phyloP scores from a whole-genome alignment of 2,113 vertebrate genomes.

The Etia nguti region DNA sequence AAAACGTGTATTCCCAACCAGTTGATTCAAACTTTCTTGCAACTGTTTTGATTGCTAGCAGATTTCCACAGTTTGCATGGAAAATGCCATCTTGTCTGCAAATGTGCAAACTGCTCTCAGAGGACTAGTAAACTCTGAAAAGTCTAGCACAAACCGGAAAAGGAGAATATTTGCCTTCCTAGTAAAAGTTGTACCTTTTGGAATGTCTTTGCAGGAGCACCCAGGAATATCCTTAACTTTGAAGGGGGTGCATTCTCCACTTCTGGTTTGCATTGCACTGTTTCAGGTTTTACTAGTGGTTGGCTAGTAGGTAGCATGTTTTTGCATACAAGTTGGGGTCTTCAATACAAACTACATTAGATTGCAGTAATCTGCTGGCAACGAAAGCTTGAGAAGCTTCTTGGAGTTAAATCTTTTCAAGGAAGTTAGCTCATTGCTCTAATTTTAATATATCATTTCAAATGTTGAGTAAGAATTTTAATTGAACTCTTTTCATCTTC shows the following conservation, averaged over 20 bases:
- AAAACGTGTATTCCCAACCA: background rate
- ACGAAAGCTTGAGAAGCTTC: background rate
- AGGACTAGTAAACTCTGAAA: too few species aligned
- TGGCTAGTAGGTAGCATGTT: background rate
- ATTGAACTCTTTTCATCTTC: background rate
- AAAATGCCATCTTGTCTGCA: background rate
- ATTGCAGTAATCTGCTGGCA: background rate
- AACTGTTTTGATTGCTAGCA: background rate
- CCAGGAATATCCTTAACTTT: background rate
- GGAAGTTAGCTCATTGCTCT: background rate
- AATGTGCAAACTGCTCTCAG: background rate
- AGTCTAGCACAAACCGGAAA: background rate
- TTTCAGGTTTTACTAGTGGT: too few species aligned
- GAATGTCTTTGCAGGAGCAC: too few species aligned
- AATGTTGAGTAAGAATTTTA: background rate
- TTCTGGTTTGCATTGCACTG: background rate
- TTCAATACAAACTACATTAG: background rate
- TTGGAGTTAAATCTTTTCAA: background rate
- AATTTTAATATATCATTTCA: background rate
- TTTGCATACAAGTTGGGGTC: background rate
- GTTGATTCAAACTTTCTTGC: background rate
- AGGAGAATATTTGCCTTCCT: background rate
- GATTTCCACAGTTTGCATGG: background rate
- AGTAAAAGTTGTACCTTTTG: background rate
- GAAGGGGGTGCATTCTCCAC: background rate